Percentiles rank a stretch among this genome's conserved stretches.
Conservation (phyloP, 37 sponge, comb jelly and placozoan genomes). For the Tethya wilhelma region DNA sequence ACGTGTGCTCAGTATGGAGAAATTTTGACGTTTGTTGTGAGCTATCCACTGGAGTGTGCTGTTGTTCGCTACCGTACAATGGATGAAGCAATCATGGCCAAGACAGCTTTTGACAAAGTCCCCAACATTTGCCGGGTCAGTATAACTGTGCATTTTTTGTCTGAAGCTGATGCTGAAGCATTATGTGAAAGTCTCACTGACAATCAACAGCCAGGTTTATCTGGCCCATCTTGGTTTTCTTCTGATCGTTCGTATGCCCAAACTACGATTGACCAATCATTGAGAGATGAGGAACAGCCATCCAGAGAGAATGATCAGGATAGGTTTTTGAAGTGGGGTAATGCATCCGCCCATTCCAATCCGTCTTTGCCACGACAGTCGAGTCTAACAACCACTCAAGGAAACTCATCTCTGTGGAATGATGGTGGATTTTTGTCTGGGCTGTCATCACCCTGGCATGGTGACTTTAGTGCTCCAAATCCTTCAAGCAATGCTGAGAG, state of each 20-base stretch:
- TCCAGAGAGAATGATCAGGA: too few relatives aligned
- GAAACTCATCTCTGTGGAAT: conserved; percentile 41
- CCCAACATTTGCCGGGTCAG: conserved; percentile 39
- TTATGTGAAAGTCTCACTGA: conserved; percentile 33
- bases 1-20: conserved; percentile 59
- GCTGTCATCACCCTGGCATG: conserved; percentile 36
- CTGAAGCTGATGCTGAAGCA: conserved; percentile 39
- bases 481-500: neutral
- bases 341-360: too few relatives aligned
- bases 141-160: conserved; percentile 40
- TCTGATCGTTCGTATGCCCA: neutral
- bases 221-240: neutral
- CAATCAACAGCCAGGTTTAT: conserved; percentile 1
- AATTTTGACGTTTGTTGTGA: conserved; percentile 20
- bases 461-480: neutral
- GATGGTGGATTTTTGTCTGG: conserved; percentile 32
- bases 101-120: conserved; percentile 50
- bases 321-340: too few relatives aligned
- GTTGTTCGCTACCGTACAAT: conserved; percentile 42
- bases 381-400: neutral
- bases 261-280: neutral
- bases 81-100: conserved; percentile 54
- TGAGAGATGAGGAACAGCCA: too few relatives aligned
- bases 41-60: conserved; percentile 15
- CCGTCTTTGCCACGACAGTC: too few relatives aligned